Evolutionary conservation across 2,113 vertebrate genomes (phyloP), one percentile per base, ranked within the genome.

Genomic region (Dendrocopos noguchii): DNA sequence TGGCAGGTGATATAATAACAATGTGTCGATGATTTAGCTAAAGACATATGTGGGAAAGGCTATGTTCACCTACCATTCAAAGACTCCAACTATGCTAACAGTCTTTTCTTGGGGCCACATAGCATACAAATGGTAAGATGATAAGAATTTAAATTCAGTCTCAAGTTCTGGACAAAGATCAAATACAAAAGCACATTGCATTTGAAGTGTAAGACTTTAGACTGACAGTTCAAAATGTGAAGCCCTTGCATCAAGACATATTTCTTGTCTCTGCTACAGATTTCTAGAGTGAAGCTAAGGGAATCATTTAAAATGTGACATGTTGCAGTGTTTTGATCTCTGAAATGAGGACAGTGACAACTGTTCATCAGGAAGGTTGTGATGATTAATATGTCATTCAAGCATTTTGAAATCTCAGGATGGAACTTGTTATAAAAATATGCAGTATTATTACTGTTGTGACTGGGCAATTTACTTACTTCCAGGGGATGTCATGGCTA

Each of bases 11-110:
- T 82, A 83, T 2, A 93, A 66, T 85, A 93, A 90, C 78, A 88
- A 92, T 86, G 91, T 93, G 87, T 55, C 79, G 80, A 85, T 91
- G 90, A 96, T 89, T 47, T 82, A 75, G 68, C 85, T 90, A 46
- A 87, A 89, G 78, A 94, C 53, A 31, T 82, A 66, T 78, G 53
- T 84, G 84, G 89, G 90, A 91, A 85, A 91, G 68, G 64, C 66
- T 70, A 80, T 80, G 56, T 60, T 73, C 65, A 21, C 76, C 76
- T 89, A 68, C 65, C 2, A 21, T 64, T 85, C 76, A 33, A 73
- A 73, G 61, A n/a, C 60, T 87, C 16, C 44, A 83, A 19, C 42
- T 88, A 42, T 10, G 5, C 61, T 75, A 87, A 61, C 17, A 82
- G 52, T 2, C 6, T 75, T 87, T 83, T 53, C 47, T 87, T 47